Evolutionary conservation across 1,140 invertebrate genomes (phyloP), one percentile per base, ranked within the genome.

Genomic region (Drosophila kohkoa): DNA sequence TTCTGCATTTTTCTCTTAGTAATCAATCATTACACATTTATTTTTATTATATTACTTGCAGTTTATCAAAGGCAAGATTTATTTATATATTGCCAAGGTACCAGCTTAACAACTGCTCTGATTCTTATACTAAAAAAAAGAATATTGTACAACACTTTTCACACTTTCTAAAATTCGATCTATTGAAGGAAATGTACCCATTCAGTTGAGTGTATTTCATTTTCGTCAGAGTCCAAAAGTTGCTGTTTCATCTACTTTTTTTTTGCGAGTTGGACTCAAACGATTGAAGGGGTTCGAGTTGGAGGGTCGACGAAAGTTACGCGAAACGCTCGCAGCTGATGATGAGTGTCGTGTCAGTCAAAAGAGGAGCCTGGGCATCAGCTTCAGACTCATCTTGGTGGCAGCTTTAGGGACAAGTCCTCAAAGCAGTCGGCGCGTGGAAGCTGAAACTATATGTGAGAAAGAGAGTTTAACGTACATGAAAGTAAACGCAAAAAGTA

Each of bases 401-500:
- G 35, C 35, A 38, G 35, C 4, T 20, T 20, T 7, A 20, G 41
- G 11, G 52, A 10, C 11, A 8, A 41, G 41, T 55, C n/a, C 57
- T 43, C 15, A 66, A 52, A 66, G 62, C 51, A 72, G 60, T 64
- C 52, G 67, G 64, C 58, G 41, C 68, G 28, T 60, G 78, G 81
- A 49, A 77, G 59, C 48, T 60, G 60, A 52, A 79, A 87, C 82
- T 88, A 86, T 76, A 75, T 65, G 35, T 38, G 35, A 10, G 48
- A 10, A 25, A 20, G 68, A 67, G 69, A 49, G 60, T 71, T 25
- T 25, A 25, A 62, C 48, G 73, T 60, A 83, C 66, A 88, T 83
- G 83, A 87, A 88, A 87, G 80, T 80, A 75, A 87, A 75, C 79
- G 69, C 83, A 88, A 82, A 88, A 80, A 82, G 77, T 73, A 32